Conservation (phyloP, 2,113 vertebrate genomes). For the Hymenochirus boettgeri region DNA sequence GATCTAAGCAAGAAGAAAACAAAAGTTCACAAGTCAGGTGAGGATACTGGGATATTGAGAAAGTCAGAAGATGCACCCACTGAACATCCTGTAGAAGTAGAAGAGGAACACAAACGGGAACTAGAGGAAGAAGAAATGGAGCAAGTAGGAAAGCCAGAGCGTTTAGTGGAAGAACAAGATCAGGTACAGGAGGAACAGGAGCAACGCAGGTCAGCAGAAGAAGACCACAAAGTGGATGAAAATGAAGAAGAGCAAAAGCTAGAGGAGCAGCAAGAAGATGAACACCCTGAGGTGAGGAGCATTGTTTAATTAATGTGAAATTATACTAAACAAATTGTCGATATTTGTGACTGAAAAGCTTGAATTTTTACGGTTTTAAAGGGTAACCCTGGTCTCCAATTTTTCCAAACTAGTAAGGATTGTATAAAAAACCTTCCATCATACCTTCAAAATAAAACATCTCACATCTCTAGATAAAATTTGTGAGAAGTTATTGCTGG, state of each 20-base stretch:
- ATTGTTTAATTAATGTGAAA: too few species aligned
- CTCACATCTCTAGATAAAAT: too few species aligned
- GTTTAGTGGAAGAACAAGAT: constrained; percentile 77
- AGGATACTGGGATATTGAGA: constrained; percentile 23
- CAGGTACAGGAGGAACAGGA: constrained; percentile 70
- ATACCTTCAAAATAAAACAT: too few species aligned
- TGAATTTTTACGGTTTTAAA: too few species aligned
- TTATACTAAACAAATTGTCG: too few species aligned
- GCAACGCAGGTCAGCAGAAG: constrained; percentile 33
- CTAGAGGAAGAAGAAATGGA: constrained; percentile 83
- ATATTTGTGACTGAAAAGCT: too few species aligned
- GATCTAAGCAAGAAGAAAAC: neutral
- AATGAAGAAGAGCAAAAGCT: constrained; percentile 57
- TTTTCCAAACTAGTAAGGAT: too few species aligned
- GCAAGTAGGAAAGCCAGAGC: constrained; percentile 77
- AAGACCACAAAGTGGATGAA: constrained; percentile 54
- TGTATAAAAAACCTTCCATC: too few species aligned
- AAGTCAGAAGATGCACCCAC: constrained; percentile 45
- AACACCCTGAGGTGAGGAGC: constrained; percentile 51
- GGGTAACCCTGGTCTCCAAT: too few species aligned
- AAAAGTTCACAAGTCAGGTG: constrained; percentile 30
- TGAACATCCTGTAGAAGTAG: constrained; percentile 52
- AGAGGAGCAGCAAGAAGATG: constrained; percentile 58
- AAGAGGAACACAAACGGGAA: constrained; percentile 69
- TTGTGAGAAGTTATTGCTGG: too few species aligned